Base-by-base conservation (phyloP, 1,140 invertebrate species). In the Brachionus rotundiformis region DNA sequence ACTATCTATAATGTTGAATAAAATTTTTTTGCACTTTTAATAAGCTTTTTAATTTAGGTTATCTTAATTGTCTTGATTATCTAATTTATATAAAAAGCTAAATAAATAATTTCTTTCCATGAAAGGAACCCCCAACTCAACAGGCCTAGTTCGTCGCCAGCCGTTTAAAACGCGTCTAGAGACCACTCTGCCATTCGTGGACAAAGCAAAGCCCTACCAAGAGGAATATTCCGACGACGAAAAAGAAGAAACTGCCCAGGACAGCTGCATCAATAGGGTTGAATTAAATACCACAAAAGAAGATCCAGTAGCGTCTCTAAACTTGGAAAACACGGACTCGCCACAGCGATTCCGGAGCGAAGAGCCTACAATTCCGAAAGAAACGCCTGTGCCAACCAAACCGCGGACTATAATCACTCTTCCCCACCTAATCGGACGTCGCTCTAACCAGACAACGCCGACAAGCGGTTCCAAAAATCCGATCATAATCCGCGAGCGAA, bases 141-240 rank as follows among this genome's bases (percentile, higher is more conserved):
- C 68, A 11, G 68, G 68, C 25, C 39, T 73, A 31, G 29, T 73
- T 44, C 68, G 68, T 11, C 33, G 68, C 10, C 68, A 73, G 41
- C 68, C 68, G 13, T 73, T 73, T 11, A 73, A 73, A 73, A 73
- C 68, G 2, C 68, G 68, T 10, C 25, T 73, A n/a, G 68, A 73
- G 41, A 44, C 68, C 6, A 73, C 36, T 47, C n/a, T 73, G 41
- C 68, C 33, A 44, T 44, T 25, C 10, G 39, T 25, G 19, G 68
- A 73, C 36, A 44, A 73, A 44, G 10, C 10, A 16, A 41, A 44
- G 41, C 36, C n/a, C 44, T 73, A 11, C 11, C 36, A 73, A 73
- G 68, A 73, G 3, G 68, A 41, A 2, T 73, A 73, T 19, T 44
- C 33, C 13, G 68, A 73, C 33, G 68, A 73, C 36, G 68, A 73